phyloP scores from a whole-genome alignment of 2,113 vertebrate species.

The Brevimyrus niger region DNA sequence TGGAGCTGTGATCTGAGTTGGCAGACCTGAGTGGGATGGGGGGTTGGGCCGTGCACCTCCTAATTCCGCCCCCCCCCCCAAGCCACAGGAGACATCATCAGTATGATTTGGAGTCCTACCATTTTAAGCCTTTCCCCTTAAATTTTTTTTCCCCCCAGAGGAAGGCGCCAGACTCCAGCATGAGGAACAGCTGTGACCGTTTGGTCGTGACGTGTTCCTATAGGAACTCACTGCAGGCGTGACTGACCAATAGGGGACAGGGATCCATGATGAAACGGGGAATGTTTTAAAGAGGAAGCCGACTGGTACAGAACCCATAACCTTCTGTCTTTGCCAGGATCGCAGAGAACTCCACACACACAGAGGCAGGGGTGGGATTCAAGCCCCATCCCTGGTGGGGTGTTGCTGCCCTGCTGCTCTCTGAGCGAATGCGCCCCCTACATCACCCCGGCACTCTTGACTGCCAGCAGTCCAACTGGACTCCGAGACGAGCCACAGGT shows the following conservation, averaged over 20 bases:
- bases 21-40: constrained; percentile 4
- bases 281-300: background rate
- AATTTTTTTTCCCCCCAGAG: background rate
- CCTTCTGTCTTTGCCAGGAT: background rate
- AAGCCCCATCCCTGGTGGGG: background rate
- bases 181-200: background rate
- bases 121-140: background rate
- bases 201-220: background rate
- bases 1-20: constrained; percentile 52
- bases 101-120: background rate
- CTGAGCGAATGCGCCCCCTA: background rate
- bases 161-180: background rate
- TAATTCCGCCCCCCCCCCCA: background rate
- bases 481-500: background rate
- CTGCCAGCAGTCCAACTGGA: background rate
- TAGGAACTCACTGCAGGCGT: background rate
- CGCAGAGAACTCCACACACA: background rate
- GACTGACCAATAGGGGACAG: background rate
- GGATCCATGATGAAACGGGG: background rate
- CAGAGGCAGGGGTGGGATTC: background rate
- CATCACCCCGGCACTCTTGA: background rate
- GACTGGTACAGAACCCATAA: background rate
- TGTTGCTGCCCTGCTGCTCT: background rate
- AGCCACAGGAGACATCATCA: background rate
- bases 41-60: background rate